Evolutionary conservation across 2,888 invertebrate species (phyloP), one percentile per base, ranked within the genome.

Genomic region (Ornithoptera alexandrae): DNA sequence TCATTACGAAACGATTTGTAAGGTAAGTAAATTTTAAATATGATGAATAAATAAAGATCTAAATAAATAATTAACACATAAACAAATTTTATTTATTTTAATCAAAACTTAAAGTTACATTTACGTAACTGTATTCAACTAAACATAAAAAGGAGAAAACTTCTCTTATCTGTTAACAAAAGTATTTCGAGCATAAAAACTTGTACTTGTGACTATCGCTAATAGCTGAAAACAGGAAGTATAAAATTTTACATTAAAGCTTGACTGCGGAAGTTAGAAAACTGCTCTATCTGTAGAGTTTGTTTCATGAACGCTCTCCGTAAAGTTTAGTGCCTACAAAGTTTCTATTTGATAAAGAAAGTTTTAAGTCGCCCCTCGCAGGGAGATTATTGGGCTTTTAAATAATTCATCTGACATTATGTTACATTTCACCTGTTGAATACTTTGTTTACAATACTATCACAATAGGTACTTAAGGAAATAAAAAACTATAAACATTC

Each of bases 331-430:
- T 75, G 76, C 77, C 73, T 74, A 71, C 75, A 68, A 82, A 84
- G 79, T 84, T 85, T 84, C 69, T 76, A 79, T 82, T 79, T 79
- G 80, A 79, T 85, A 83, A 82, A 81, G 77, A 77, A 83, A 81
- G 72, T 82, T 80, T 78, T 72, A 76, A 80, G 76, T 83, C 72
- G 69, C 65, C 74, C 30, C 74, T 71, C 71, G 64, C 70, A 72
- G 68, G 72, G 74, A 76, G 78, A 74, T 72, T 70, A 74, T 72
- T 75, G 69, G 69, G 72, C 73, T 73, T 74, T 77, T 73, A 76
- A 62, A 76, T 75, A 73, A 75, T 73, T 74, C 71, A 73, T 71
- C 62, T 61, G 61, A 60, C 67, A 68, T 77, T 63, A 75, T 74
- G 75, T 75, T 74, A 76, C 76, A 73, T 73, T 72, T 68, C 72